A percentile compares a stretch with the other conserved stretches of the same genome.
phyloP scores from a whole-genome alignment of 2,797 vertebrate genomes.

The Thripadectes ignobilis region DNA sequence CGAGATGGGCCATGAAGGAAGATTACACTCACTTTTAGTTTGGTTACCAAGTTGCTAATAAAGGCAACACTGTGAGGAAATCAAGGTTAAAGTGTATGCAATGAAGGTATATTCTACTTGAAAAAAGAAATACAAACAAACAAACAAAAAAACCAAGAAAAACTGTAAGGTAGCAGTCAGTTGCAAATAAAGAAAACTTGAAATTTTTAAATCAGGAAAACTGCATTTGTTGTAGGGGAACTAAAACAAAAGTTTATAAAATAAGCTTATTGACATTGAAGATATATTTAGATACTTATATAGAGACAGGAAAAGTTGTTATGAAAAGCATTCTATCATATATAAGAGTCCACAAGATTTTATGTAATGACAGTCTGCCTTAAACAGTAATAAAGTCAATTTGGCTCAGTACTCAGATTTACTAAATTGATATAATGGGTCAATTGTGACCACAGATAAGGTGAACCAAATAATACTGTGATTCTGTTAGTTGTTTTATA shows the following conservation, averaged over 20 bases:
- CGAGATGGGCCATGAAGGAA: background rate
- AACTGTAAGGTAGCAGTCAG: background rate
- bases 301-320: background rate
- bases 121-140: background rate
- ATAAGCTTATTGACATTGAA: background rate
- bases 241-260: background rate
- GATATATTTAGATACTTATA: background rate
- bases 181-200: background rate
- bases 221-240: background rate
- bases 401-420: background rate
- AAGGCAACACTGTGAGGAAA: background rate
- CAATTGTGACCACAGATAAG: background rate
- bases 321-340: background rate
- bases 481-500: background rate
- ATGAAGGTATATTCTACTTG: background rate
- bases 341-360: background rate
- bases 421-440: background rate
- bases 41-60: background rate
- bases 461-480: background rate
- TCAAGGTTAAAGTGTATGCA: background rate
- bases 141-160: background rate
- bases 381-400: background rate
- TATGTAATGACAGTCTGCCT: background rate
- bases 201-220: background rate
- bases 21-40: background rate